Evolutionary conservation across 2,888 invertebrate species (phyloP).

Genomic region (Lamellibrachia columna): DNA sequence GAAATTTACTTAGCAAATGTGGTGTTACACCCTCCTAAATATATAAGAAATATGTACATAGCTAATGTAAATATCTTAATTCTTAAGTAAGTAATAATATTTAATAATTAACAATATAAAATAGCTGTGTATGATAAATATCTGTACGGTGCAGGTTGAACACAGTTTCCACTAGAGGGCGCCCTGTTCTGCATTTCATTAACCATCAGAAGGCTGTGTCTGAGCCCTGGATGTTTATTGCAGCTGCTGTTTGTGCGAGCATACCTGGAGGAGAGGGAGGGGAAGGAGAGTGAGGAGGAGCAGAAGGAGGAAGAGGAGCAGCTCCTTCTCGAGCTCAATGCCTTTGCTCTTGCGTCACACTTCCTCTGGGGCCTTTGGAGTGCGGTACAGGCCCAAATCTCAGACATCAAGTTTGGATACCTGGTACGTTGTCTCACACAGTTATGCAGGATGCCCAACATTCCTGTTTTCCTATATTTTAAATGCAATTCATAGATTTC

Average conservation of each 20-base stretch:
- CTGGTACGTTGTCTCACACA: constrained; percentile 74
- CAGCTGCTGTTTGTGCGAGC: constrained; percentile 70
- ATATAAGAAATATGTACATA: too few relatives aligned
- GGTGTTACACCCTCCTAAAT: too few relatives aligned
- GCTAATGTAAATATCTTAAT: too few relatives aligned
- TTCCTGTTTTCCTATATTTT: too few relatives aligned
- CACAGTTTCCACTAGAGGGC: too few relatives aligned
- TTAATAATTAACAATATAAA: too few relatives aligned
- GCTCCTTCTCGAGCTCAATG: constrained; percentile 79
- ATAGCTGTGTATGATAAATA: too few relatives aligned
- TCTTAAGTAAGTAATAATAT: too few relatives aligned
- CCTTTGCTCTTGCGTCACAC: constrained; percentile 87
- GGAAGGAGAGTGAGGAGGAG: constrained; percentile 22
- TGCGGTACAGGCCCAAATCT: constrained; percentile 84
- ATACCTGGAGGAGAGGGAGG: constrained; percentile 68
- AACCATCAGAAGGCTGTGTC: not conserved
- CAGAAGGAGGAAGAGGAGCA: constrained; percentile 47
- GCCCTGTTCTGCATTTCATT: too few relatives aligned
- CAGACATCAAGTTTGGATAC: constrained; percentile 92
- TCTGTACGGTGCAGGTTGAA: too few relatives aligned
- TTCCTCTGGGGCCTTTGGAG: constrained; percentile 96
- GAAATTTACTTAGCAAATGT: too few relatives aligned
- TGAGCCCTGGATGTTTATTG: constrained; percentile 39
- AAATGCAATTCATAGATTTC: too few relatives aligned
- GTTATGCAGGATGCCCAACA: not conserved